These are phyloP conservation scores for Cordilura impudica DNA, from an alignment of 2,888 invertebrate species.

Conservation along the genomic window DNA sequence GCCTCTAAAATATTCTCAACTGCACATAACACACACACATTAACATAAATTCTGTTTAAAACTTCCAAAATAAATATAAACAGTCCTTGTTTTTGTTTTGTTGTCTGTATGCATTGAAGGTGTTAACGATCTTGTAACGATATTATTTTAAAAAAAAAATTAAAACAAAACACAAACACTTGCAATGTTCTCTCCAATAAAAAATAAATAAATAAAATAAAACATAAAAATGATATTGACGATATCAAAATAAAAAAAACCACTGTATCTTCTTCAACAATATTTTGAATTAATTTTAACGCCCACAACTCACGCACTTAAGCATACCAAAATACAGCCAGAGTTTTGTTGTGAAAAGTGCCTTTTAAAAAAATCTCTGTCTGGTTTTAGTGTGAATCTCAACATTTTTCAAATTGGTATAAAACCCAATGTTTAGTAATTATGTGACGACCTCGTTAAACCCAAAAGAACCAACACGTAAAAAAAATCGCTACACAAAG, in stretches of 20 bases:
- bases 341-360: background rate
- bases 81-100: background rate
- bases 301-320: constrained; percentile 69
- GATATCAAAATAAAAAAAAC: background rate
- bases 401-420: constrained; percentile 30
- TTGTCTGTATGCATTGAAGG: constrained; percentile 36
- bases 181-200: background rate
- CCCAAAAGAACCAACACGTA: constrained; percentile 19
- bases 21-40: constrained; percentile 7
- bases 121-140: constrained; percentile 62
- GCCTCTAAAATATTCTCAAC: constrained; percentile 7
- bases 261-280: constrained; percentile 2
- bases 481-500: constrained; percentile 30
- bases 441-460: constrained; percentile 65
- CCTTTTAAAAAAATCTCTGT: background rate
- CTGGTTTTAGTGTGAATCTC: constrained; percentile 6
- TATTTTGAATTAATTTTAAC: constrained; percentile 75
- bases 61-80: constrained; percentile 17
- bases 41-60: constrained; percentile 32
- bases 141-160: constrained; percentile 53
- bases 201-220: no score
- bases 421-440: constrained; percentile 56
- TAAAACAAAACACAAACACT: background rate
- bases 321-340: background rate
- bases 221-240: background rate